Percentiles rank a stretch among this genome's conserved stretches.
Evolutionary conservation across 2,113 vertebrate genomes (phyloP).

Genomic region (Malurus cyaneus): DNA sequence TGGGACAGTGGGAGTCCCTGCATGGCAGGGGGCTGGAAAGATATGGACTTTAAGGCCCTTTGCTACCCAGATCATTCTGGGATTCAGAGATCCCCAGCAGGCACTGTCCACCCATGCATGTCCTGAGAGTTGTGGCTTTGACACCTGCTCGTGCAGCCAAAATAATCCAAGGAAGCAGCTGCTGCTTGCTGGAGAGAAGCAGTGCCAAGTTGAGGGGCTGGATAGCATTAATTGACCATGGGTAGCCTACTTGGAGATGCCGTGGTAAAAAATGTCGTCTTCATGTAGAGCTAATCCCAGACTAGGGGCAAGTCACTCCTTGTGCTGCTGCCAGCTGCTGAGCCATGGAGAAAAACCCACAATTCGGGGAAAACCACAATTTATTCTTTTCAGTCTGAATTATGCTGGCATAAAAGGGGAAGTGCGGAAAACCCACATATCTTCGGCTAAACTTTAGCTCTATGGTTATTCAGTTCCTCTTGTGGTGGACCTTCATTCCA

Average conservation of each 20-base stretch:
- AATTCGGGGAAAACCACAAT: fast-evolving
- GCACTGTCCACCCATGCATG: fast-evolving
- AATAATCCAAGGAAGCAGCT: background rate
- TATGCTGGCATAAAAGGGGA: background rate
- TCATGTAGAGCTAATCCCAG: fast-evolving
- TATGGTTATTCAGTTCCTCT: background rate
- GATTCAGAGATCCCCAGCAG: background rate
- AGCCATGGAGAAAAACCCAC: background rate
- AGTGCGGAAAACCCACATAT: background rate
- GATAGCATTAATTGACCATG: fast-evolving
- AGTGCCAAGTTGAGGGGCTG: background rate
- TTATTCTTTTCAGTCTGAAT: background rate
- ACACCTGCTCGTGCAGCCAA: fast-evolving
- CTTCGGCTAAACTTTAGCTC: background rate
- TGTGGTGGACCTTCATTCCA: background rate
- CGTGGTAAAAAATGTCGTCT: background rate
- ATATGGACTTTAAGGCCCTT: background rate
- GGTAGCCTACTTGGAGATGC: background rate
- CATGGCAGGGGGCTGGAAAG: too few relatives aligned
- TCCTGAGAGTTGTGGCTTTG: background rate
- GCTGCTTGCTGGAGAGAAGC: background rate
- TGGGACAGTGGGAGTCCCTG: too few relatives aligned
- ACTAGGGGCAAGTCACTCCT: fast-evolving
- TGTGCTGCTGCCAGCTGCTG: background rate
- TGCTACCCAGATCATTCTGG: background rate